Evolutionary conservation across 2,797 vertebrate genomes (phyloP).

Genomic region (Semaprochilodus insignis): DNA sequence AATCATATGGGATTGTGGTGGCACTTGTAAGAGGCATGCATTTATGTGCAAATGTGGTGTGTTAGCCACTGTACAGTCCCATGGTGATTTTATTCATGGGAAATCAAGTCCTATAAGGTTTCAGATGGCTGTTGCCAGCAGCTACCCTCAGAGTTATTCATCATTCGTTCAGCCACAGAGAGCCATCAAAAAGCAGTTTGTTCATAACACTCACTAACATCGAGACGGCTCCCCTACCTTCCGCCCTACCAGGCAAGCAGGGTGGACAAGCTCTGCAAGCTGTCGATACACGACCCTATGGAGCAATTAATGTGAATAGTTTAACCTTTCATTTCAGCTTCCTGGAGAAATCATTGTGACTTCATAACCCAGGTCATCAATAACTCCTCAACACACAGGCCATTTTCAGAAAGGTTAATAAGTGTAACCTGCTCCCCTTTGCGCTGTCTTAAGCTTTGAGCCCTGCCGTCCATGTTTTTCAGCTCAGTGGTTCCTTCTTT

Average conservation of each 20-base stretch:
- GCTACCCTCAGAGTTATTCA: slow-evolving; percentile 67
- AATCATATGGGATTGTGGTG: slow-evolving; percentile 44
- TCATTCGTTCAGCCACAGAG: slow-evolving; percentile 56
- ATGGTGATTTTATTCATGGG: slow-evolving; percentile 74
- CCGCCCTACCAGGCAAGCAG: slow-evolving; percentile 28
- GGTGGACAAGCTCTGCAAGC: slow-evolving; percentile 50
- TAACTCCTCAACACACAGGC: slow-evolving; percentile 67
- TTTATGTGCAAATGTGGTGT: slow-evolving; percentile 71
- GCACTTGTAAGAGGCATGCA: slow-evolving; percentile 55
- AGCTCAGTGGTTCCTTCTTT: slow-evolving; percentile 48
- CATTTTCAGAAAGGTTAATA: slow-evolving; percentile 78
- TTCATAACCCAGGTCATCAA: slow-evolving; percentile 77
- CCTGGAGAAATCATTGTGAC: slow-evolving; percentile 74
- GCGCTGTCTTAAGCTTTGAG: slow-evolving; percentile 60
- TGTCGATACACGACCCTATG: slow-evolving; percentile 68
- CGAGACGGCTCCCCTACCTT: slow-evolving; percentile 48
- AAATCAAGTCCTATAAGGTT: slow-evolving; percentile 62
- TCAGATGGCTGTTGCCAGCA: slow-evolving; percentile 54
- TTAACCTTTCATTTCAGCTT: slow-evolving; percentile 79
- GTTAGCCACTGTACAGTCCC: slow-evolving; percentile 61
- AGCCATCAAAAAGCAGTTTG: slow-evolving; percentile 64
- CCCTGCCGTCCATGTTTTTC: slow-evolving; percentile 49
- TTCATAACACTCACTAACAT: slow-evolving; percentile 63
- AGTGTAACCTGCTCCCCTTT: slow-evolving; percentile 67
- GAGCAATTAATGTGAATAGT: slow-evolving; percentile 77